phyloP scores from a whole-genome alignment of 2,797 vertebrate species.

The Periophthalmus magnuspinnatus region DNA sequence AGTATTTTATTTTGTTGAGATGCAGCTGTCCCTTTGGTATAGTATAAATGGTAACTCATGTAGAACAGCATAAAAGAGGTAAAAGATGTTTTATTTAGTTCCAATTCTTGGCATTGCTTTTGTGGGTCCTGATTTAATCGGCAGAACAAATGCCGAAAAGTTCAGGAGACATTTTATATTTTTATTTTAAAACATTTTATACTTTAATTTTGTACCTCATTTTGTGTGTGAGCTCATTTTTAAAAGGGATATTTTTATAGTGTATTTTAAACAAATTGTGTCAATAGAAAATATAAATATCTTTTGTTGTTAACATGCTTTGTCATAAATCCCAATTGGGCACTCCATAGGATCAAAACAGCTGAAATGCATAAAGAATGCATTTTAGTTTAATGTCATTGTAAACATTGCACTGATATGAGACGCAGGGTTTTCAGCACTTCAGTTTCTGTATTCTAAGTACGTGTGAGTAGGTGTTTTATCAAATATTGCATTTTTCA shows the following conservation, averaged over 20 bases:
- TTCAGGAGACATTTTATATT: slow-evolving; percentile 41
- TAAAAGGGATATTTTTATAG: slow-evolving; percentile 20
- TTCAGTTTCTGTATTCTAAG: not conserved
- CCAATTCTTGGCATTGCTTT: slow-evolving; percentile 21
- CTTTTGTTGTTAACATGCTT: slow-evolving; percentile 4
- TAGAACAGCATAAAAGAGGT: slow-evolving; percentile 47
- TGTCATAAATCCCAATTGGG: not conserved
- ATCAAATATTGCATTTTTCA: slow-evolving; percentile 18
- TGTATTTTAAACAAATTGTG: slow-evolving; percentile 15
- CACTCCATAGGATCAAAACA: slow-evolving; percentile 5
- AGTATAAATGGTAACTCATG: slow-evolving; percentile 71
- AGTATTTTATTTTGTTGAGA: not conserved
- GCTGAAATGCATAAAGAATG: not conserved
- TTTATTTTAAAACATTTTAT: slow-evolving; percentile 41
- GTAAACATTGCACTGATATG: slow-evolving; percentile 1
- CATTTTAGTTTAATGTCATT: slow-evolving; percentile 2
- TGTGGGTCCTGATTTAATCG: not conserved
- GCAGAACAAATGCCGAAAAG: slow-evolving; percentile 1
- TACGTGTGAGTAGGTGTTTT: slow-evolving; percentile 10
- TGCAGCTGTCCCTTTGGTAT: not conserved
- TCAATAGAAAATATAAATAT: slow-evolving; percentile 4
- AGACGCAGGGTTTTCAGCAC: slow-evolving; percentile 23
- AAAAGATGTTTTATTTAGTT: slow-evolving; percentile 23
- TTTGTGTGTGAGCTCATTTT: slow-evolving; percentile 37
- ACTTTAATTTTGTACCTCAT: slow-evolving; percentile 38